A percentile compares a stretch with the other conserved stretches of the same genome.
Evolutionary conservation across 53 echinoderm and acorn worm genomes (phyloP).

Genomic region (Mesocentrotus franciscanus): DNA sequence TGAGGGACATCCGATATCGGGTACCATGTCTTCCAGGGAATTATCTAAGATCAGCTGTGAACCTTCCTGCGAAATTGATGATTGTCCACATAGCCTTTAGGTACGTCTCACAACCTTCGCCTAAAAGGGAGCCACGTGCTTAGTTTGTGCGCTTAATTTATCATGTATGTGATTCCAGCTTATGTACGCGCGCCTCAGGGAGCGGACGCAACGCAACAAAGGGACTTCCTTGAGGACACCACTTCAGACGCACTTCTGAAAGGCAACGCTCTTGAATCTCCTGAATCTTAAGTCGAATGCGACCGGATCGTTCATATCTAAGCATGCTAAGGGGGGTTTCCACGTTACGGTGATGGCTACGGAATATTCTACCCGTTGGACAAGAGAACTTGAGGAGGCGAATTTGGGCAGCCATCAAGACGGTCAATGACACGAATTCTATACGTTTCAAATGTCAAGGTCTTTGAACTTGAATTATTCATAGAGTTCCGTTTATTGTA

Average conservation of each 20-base stretch:
- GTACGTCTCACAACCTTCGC: not conserved
- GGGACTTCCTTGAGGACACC: not conserved
- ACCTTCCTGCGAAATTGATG: not conserved
- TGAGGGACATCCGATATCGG: not conserved
- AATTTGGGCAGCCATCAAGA: not conserved
- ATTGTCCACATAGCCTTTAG: constrained; percentile 35
- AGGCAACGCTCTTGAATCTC: not conserved
- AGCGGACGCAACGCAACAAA: constrained; percentile 50
- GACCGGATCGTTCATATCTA: not conserved
- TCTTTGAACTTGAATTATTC: not conserved
- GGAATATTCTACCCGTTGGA: constrained; percentile 15
- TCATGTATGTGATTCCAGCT: constrained; percentile 8
- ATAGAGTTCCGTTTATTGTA: not conserved
- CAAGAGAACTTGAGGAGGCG: not conserved
- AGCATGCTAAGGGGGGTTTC: not conserved
- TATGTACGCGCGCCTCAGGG: constrained; percentile 14
- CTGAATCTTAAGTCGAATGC: not conserved
- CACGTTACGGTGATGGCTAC: not conserved
- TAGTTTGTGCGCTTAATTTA: not conserved
- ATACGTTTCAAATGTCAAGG: not conserved
- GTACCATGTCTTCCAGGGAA: constrained; percentile 5
- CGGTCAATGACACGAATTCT: not conserved
- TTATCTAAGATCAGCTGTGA: constrained; percentile 42
- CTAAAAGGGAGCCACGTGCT: not conserved
- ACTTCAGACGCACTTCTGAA: not conserved